Conservation (phyloP, 2,797 vertebrate species). For the Pipistrellus pygmaeus region DNA sequence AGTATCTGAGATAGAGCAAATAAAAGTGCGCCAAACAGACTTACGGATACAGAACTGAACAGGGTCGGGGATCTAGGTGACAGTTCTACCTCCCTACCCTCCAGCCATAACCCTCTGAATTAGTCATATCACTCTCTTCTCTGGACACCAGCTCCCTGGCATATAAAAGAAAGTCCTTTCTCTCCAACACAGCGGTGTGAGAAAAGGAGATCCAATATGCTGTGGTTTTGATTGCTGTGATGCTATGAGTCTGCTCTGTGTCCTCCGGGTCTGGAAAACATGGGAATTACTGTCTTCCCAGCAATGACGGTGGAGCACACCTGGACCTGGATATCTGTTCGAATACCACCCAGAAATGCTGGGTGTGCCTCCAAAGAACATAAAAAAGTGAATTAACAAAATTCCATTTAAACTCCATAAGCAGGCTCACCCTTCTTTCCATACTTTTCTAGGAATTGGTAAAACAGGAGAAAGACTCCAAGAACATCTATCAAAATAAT, state of each 20-base stretch:
- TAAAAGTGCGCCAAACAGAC: not conserved
- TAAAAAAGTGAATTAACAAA: not conserved
- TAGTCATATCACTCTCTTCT: not conserved
- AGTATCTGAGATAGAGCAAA: not conserved
- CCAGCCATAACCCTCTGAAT: not conserved
- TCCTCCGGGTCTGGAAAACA: not conserved
- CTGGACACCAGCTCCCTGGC: not conserved
- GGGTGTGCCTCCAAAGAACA: not conserved
- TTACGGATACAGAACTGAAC: not conserved
- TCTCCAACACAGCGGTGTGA: not conserved
- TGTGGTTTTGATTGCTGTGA: not conserved
- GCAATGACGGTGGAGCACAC: not conserved
- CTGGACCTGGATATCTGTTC: not conserved
- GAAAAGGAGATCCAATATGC: not conserved
- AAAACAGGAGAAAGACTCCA: constrained; percentile 44
- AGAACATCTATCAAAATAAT: constrained; percentile 60
- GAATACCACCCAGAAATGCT: not conserved
- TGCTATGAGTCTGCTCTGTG: not conserved
- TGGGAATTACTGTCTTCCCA: not conserved
- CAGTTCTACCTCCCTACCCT: too few relatives aligned
- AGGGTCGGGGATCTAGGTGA: not conserved
- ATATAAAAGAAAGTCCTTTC: not conserved
- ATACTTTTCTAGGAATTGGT: constrained; percentile 41
- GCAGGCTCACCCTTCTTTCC: not conserved
- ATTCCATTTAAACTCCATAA: not conserved